Percentiles rank a stretch among this genome's conserved stretches.
phyloP scores from a whole-genome alignment of 2,797 vertebrate genomes.

The Silurus aristotelis region DNA sequence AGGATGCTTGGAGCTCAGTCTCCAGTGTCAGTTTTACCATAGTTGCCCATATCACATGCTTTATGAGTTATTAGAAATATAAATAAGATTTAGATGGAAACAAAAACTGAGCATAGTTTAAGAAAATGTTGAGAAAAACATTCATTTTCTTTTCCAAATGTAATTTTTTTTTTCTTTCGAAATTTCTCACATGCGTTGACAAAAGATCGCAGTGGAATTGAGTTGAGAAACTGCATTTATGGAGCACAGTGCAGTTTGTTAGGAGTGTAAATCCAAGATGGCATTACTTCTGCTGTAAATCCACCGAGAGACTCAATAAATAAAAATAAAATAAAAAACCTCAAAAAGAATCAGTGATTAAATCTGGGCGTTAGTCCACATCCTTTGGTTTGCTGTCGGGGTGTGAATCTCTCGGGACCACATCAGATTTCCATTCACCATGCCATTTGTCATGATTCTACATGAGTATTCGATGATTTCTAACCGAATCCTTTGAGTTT shows the following conservation, averaged over 20 bases:
- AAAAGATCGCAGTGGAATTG: background rate
- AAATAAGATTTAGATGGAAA: background rate
- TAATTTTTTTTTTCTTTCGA: background rate
- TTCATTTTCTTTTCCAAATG: too few relatives aligned
- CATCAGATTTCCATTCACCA: background rate
- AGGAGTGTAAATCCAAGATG: background rate
- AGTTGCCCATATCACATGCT: background rate
- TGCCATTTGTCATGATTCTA: background rate
- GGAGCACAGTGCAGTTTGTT: background rate
- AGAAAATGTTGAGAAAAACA: background rate
- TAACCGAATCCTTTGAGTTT: background rate
- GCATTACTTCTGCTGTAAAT: background rate
- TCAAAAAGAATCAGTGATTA: background rate
- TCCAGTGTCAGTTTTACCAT: background rate
- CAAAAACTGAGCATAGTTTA: background rate
- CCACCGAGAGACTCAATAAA: background rate
- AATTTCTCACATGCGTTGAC: background rate
- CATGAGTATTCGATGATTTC: background rate
- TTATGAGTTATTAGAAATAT: background rate
- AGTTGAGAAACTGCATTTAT: background rate
- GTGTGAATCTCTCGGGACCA: constrained; percentile 1
- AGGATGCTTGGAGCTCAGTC: background rate
- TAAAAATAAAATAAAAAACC: background rate
- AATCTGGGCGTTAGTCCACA: constrained; percentile 8
- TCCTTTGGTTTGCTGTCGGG: background rate